A percentile compares a stretch with the other conserved stretches of the same genome.
These are phyloP conservation scores for Falcunculus frontatus DNA, from an alignment of 2,113 vertebrate genomes.

Conservation along the genomic window DNA sequence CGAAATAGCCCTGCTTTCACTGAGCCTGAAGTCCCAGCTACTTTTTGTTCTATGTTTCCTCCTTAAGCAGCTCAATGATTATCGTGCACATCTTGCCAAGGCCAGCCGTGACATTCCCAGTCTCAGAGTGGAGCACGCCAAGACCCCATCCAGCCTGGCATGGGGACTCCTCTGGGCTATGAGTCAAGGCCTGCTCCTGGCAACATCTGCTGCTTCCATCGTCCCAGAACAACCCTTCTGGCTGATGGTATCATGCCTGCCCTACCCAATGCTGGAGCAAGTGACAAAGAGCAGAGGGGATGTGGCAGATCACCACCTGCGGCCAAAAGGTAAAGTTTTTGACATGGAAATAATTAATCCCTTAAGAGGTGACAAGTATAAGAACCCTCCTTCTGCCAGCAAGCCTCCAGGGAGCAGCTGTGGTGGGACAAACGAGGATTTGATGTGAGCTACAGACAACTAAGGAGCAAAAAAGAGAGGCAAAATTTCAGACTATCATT, in stretches of 20 bases:
- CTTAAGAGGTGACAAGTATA: not conserved
- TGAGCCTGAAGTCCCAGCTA: not conserved
- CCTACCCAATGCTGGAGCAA: not conserved
- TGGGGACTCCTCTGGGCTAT: not conserved
- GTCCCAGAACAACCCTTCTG: conserved; percentile 8
- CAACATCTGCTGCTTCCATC: not conserved
- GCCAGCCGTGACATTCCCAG: not conserved
- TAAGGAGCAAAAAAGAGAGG: not conserved
- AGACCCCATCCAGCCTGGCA: not conserved
- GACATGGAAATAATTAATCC: not conserved
- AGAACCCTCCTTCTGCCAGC: rapidly evolving
- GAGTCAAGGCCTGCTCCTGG: conserved; percentile 25
- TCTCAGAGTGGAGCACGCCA: not conserved
- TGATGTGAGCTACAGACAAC: not conserved
- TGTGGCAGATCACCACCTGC: not conserved
- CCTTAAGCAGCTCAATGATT: not conserved
- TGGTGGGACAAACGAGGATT: not conserved
- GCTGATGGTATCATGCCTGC: not conserved
- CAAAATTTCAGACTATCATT: not conserved
- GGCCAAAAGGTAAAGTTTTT: not conserved
- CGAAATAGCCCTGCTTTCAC: not conserved
- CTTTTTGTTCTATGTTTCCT: not conserved
- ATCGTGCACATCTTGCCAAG: not conserved
- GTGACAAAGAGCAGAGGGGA: not conserved
- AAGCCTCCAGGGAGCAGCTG: not conserved